Percentiles rank a stretch among this genome's conserved stretches.
Evolutionary conservation across 2,888 invertebrate genomes (phyloP).

Genomic region (Lepeophtheirus nordmannii): DNA sequence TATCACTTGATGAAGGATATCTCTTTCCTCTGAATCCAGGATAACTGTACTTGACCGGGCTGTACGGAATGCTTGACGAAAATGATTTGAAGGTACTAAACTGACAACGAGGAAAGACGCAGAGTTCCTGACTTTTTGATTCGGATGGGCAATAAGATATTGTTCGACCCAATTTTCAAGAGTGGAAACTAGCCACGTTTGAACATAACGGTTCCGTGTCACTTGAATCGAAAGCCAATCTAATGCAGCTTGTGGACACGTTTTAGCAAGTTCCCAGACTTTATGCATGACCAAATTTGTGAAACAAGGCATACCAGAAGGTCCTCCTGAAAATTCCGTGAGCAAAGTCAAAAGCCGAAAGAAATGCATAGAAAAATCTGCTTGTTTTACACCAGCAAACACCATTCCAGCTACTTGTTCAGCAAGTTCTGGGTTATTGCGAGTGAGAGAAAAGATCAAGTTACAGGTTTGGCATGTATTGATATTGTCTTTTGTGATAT

Average conservation of each 20-base stretch:
- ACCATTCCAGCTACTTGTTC: constrained; percentile 76
- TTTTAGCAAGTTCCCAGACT: constrained; percentile 63
- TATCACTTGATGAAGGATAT: constrained; percentile 31
- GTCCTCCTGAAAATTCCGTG: constrained; percentile 57
- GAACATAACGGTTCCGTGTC: constrained; percentile 70
- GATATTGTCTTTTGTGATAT: constrained; percentile 82
- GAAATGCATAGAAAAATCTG: constrained; percentile 46
- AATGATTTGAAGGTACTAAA: constrained; percentile 73
- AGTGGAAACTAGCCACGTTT: constrained; percentile 79
- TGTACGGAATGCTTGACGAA: constrained; percentile 50
- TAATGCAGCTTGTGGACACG: constrained; percentile 25
- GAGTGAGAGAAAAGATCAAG: constrained; percentile 73
- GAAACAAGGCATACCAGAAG: constrained; percentile 72
- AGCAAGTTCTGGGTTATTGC: constrained; percentile 76
- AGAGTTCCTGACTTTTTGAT: constrained; percentile 69
- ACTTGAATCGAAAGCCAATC: constrained; percentile 35
- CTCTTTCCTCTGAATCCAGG: constrained; percentile 6
- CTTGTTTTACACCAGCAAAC: constrained; percentile 75
- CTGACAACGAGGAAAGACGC: constrained; percentile 77
- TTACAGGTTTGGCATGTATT: constrained; percentile 80
- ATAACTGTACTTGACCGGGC: constrained; percentile 29
- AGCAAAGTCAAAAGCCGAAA: constrained; percentile 54
- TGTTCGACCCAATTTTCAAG: constrained; percentile 80
- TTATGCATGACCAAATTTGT: constrained; percentile 71
- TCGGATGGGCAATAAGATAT: constrained; percentile 65